Conservation (phyloP, 1,140 invertebrate genomes). For the Tyrophagus putrescentiae region DNA sequence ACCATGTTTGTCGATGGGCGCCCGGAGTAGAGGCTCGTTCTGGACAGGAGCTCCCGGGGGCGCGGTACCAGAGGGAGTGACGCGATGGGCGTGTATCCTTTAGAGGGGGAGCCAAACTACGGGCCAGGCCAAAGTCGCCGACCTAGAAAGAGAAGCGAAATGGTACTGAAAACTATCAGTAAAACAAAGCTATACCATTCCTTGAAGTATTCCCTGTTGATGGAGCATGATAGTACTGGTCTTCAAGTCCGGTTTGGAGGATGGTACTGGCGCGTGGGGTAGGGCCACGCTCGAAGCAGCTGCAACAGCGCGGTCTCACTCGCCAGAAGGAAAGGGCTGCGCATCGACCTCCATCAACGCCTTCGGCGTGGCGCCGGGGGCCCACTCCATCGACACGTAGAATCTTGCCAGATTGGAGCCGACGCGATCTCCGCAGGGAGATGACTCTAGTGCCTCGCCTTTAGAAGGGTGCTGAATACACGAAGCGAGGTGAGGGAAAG, state of each 20-base stretch:
- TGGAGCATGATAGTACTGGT: conserved; percentile 94
- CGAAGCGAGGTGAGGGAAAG: conserved; percentile 96
- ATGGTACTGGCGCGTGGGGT: conserved; percentile 99
- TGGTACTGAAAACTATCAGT: no score
- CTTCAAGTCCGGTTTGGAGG: conserved; percentile 92
- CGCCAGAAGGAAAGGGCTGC: conserved; percentile 74
- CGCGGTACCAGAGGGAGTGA: conserved; percentile 97
- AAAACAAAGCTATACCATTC: conserved; percentile 27
- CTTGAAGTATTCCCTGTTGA: conserved; percentile 66
- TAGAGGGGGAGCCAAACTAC: conserved; percentile 93
- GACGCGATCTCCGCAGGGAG: conserved; percentile 87
- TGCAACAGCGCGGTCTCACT: conserved; percentile 92
- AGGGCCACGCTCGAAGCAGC: conserved; percentile 66
- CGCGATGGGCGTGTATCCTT: conserved; percentile 92
- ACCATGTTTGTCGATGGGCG: conserved; percentile 95
- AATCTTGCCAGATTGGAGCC: conserved; percentile 99
- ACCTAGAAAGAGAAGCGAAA: conserved; percentile 40
- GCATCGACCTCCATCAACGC: conserved; percentile 95
- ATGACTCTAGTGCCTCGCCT: conserved; percentile 95
- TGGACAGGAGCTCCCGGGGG: conserved; percentile 73
- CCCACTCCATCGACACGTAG: conserved; percentile 99
- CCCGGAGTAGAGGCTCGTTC: conserved; percentile 86
- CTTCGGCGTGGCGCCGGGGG: conserved; percentile 98
- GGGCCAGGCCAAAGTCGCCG: conserved; percentile 95
- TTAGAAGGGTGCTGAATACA: conserved; percentile 94